Conservation (phyloP, 2,113 vertebrate genomes). For the Melanerpes aurifrons region DNA sequence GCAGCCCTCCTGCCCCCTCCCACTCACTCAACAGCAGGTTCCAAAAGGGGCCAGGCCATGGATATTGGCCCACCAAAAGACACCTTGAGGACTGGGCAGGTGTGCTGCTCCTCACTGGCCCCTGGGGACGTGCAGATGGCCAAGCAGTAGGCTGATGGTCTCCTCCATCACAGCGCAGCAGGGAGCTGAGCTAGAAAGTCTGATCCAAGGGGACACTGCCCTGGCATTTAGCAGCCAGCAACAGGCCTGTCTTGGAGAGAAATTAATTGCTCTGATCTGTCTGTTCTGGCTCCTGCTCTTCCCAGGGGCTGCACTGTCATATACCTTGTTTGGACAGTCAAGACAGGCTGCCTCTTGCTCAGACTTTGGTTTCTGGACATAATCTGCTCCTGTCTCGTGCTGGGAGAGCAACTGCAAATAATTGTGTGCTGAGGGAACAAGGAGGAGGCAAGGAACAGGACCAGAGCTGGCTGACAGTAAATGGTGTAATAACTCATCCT, state of each 20-base stretch:
- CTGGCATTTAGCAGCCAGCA: accelerated
- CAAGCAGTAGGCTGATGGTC: too few relatives aligned
- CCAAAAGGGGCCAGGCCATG: too few relatives aligned
- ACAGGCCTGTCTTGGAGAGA: neutral
- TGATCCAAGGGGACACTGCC: accelerated
- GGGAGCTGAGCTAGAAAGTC: neutral
- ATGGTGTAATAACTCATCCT: neutral
- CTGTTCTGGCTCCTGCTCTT: accelerated
- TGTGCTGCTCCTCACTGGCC: accelerated
- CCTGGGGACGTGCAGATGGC: neutral
- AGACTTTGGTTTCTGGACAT: neutral
- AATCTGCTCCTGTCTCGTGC: accelerated
- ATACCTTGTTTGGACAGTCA: neutral
- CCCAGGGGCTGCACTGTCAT: neutral
- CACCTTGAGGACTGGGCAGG: neutral
- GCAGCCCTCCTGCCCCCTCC: neutral
- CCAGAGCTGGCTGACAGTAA: neutral
- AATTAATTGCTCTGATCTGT: neutral
- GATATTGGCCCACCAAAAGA: accelerated
- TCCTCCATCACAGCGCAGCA: neutral
- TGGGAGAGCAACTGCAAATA: neutral
- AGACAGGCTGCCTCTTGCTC: neutral
- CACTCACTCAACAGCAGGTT: neutral
- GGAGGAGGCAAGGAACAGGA: neutral
- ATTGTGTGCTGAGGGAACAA: neutral